A percentile compares a stretch with the other conserved stretches of the same genome.
phyloP scores from a whole-genome alignment of 2,797 vertebrate species.

The Macroramphosus scolopax region DNA sequence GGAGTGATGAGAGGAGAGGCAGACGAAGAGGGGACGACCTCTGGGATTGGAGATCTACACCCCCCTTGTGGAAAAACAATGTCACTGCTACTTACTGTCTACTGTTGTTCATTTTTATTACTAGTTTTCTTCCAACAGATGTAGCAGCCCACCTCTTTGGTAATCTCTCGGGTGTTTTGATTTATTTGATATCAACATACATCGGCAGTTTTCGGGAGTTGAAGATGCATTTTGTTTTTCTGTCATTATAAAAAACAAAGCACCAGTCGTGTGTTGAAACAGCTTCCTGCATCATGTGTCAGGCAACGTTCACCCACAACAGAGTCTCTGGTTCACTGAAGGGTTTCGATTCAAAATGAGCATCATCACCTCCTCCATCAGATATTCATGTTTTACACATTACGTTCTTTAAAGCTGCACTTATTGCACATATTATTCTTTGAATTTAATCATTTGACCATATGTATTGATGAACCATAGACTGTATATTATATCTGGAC shows the following conservation, averaged over 20 bases:
- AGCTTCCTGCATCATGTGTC: constrained; percentile 24
- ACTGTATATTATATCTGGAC: no score
- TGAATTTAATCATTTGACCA: no score
- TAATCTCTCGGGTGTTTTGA: constrained; percentile 53
- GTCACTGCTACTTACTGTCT: constrained; percentile 51
- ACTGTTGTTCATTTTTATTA: constrained; percentile 1
- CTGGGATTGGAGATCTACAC: constrained; percentile 38
- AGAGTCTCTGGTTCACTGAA: constrained; percentile 18
- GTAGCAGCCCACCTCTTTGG: constrained; percentile 60
- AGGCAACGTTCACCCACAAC: constrained; percentile 29
- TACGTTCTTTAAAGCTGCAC: no score
- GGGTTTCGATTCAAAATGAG: constrained; percentile 29
- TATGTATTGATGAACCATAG: no score
- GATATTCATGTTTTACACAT: no score
- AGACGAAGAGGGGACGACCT: constrained; percentile 29
- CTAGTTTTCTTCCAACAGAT: constrained; percentile 25
- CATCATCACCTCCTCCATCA: background rate
- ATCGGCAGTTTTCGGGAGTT: constrained; percentile 36
- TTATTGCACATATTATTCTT: no score
- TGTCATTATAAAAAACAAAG: constrained; percentile 53
- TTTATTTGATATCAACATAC: constrained; percentile 20
- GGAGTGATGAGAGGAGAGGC: constrained; percentile 18
- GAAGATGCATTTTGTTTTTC: constrained; percentile 5
- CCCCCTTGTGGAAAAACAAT: constrained; percentile 61
- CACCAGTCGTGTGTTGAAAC: constrained; percentile 56